Evolutionary conservation across 1,140 invertebrate genomes (phyloP), one percentile per base, ranked within the genome.

Genomic region (Hetaerina americana): DNA sequence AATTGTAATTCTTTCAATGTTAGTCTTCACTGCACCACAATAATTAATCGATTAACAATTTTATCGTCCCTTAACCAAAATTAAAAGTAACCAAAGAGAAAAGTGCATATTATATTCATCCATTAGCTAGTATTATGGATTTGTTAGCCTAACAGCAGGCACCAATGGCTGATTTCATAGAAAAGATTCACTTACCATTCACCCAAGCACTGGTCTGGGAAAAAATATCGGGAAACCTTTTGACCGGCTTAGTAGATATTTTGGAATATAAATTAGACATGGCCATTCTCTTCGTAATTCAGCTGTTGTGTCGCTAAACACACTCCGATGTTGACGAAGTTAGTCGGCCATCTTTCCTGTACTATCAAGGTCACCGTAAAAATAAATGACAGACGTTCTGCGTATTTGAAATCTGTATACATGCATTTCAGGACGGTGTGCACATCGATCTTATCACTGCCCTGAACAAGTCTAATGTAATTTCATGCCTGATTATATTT

Each of bases 181-280:
- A 28, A 27, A 26, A 18, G 26, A 15, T 57, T 57, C 40, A 68
- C 89, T 90, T 84, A 92, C 90, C 90, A 80, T 92, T 92, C 81
- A 91, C 89, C 90, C 90, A 93, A 75, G 90, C 84, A 79, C 89
- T 91, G 12, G 90, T 89, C 83, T 92, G 90, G 71, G 89, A 87
- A 71, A 91, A 87, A 78, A 85, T 87, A 75, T 89, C 87, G 76
- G 87, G 86, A 78, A 86, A 84, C 73, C 88, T 84, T 80, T 89
- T 89, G 69, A 85, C 79, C 72, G 88, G 87, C 81, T 90, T 90
- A 73, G 85, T 84, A 70, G 71, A 10, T 73, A 88, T 89, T 85
- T 89, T 89, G 74, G 86, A 88, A 78, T 89, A 89, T 72, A 90
- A 82, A 85, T 89, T 89, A 74, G 88, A 90, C 89, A 90, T 90